These are phyloP conservation scores for Typhlichthys subterraneus DNA, from an alignment of 2,797 vertebrate species.

Conservation along the genomic window DNA sequence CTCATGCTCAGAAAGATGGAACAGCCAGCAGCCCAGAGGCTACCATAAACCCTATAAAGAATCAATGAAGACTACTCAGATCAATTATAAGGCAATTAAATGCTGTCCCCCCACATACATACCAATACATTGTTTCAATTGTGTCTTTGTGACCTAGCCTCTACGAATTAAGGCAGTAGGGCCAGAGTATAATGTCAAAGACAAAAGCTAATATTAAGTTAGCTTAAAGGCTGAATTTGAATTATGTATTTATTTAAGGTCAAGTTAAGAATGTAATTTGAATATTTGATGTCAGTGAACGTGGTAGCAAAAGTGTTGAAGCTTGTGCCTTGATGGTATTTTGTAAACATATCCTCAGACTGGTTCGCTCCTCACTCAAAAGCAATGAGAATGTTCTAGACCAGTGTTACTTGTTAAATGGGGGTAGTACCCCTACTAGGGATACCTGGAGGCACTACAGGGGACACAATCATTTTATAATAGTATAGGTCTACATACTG, in stretches of 20 bases:
- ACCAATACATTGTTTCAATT: background rate
- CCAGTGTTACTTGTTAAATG: too few species aligned
- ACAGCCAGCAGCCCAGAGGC: background rate
- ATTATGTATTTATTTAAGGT: background rate
- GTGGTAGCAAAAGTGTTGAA: background rate
- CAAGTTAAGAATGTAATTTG: background rate
- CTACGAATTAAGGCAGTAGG: background rate
- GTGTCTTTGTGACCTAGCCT: background rate
- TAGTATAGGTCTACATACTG: too few species aligned
- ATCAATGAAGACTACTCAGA: background rate
- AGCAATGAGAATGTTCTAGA: background rate
- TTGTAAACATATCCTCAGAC: background rate
- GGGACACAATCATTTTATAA: too few species aligned
- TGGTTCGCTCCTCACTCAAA: background rate
- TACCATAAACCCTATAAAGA: background rate
- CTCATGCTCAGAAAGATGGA: background rate
- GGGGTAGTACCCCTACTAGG: too few species aligned
- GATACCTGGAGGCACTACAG: too few species aligned
- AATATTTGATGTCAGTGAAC: background rate
- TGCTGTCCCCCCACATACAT: background rate
- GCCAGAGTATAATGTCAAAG: background rate
- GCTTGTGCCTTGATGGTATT: background rate
- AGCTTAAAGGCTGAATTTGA: background rate
- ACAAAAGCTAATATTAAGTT: background rate
- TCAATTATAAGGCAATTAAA: background rate